Base-by-base conservation (phyloP, 30 jellyfish, hydroid and myxozoan genomes). In the Hydractinia symbiolongicarpus region DNA sequence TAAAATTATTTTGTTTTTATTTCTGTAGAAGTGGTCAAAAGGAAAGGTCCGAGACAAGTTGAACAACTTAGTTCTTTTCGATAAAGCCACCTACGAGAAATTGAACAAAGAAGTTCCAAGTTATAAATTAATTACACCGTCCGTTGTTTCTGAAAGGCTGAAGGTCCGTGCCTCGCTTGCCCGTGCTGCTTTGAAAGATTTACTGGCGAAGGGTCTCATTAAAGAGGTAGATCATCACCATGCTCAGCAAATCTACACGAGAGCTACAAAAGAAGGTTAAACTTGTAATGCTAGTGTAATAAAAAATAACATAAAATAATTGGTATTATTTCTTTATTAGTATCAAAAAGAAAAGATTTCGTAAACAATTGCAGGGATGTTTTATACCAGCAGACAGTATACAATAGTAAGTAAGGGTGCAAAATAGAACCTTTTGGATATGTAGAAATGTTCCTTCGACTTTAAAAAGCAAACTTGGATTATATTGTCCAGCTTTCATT, bases 11-110 rank as follows among this genome's bases (percentile, higher is more conserved):
- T 54, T 53, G 17, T 50, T 67, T 72, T 55, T 67, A 20, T 72
- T 16, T 51, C 79, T 88, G 95, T 67, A 93, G 99, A 94, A 94
- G 95, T 94, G 99, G 99, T 87, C 97, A 30, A 94, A 94, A 78
- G 99, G 99, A 81, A 94, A 94, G 73, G 96, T 88, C 81, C 88
- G 99, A 30, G 99, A 94, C 91, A 94, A 94, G 89, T 83, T 94
- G 84, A 89, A 94, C 90, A 88, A 94, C 89, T 53, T 82, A 84
- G 88, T 89, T 49, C 79, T 94, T 50, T 88, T 94, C 66, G 99
- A 94, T 83, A 89, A 88, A 79, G 95, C 89, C n/a, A 89, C 97
- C 52, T 84, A 90, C 64, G 99, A 94, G 82, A 94, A 94, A 66
- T 86, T 89, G 71, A 79, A 76, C 86, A 94, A 94, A 73, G 99